Base-by-base conservation (phyloP, 2,113 vertebrate species). In the Notiomystis cincta region DNA sequence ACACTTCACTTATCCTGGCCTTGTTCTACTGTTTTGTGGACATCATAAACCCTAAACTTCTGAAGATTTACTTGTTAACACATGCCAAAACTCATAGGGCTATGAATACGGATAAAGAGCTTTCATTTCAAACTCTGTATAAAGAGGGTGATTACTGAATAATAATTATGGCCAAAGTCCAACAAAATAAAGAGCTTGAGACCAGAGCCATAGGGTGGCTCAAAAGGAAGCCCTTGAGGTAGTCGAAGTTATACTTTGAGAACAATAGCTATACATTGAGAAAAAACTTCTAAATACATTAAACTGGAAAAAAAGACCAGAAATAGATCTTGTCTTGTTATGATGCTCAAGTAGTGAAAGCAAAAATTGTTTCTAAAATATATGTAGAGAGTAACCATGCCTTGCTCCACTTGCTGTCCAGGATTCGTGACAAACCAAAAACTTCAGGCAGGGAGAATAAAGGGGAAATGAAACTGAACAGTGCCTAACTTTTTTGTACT, bases 401-500 rank as follows among this genome's bases (percentile, higher is more conserved):
- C 47, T 85, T 76, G 6, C 37, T 89, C 8, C 2, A 20, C 17
- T 71, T 58, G 6, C 51, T 81, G 13, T 33, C 57, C 67, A 47
- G 31, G 23, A 60, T 27, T 87, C 25, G 38, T 15, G 27, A 28
- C 8, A 87, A 75, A 20, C 22, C 7, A 50, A 60, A 85, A 87
- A 76, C 67, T 71, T 92, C 69, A 88, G 75, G 66, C 78, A 77
- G 72, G 45, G 66, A 89, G 57, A 30, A 13, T 62, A 67, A 89
- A 87, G 53, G 64, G 62, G 89, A 96, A 94, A 84, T 82, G 31
- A 95, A 88, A 91, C 47, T 91, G 79, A 93, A 90, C 92, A 89
- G 82, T 81, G 45, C 21, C 31, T 90, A 87, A 87, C 76, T 94
- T 90, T 95, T 62, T 60, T 95, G 70, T 90, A 81, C 90, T 95